Evolutionary conservation across 2,888 invertebrate species (phyloP), one percentile per base, ranked within the genome.

Genomic region (Macrophya annulata): DNA sequence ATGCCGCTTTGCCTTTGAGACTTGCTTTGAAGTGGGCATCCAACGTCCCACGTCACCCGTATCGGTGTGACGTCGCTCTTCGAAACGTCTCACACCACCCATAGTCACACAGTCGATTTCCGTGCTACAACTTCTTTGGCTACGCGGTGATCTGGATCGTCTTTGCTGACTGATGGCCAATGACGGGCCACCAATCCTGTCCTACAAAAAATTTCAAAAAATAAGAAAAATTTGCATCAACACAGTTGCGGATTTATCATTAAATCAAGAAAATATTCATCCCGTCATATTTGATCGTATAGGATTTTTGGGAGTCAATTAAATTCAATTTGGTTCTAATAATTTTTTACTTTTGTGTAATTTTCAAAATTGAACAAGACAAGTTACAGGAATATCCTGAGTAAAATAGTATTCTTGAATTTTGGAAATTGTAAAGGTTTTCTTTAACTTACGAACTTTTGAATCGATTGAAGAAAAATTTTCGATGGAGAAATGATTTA

Each of bases 31-130:
- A 5, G 43, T 37, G 12, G 81, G 81, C 10, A 81, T 25, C 81
- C 81, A 43, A 81, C 87, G 87, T 8, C 87, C 45, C 71, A 90
- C 89, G 48, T 31, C 55, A 25, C 88, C 87, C 6, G 88, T 85
- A 31, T 92, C 92, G 1, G 92, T 91, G 85, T 91, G 90, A 59
- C 92, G 87, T 25, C 92, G 88, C 12, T 91, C 90, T 85, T 92
- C 92, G 10, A 92, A 90, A 15, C 90, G 89, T 31, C 91, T 88
- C 72, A 91, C 92, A 15, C 90, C 89, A 86, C 92, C 91, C 84
- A 92, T 92, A 82, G 89, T 92, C 68, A 92, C 85, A 45, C 90
- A 90, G 86, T 92, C 92, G 43, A 92, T 90, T 85, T 92, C 92
- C 84, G 91, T 91, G 87, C 91, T 92, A 40, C 92, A 90, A 85